These are phyloP conservation scores for Sapajus apella DNA, from an alignment of 2,113 vertebrate species.

Conservation along the genomic window DNA sequence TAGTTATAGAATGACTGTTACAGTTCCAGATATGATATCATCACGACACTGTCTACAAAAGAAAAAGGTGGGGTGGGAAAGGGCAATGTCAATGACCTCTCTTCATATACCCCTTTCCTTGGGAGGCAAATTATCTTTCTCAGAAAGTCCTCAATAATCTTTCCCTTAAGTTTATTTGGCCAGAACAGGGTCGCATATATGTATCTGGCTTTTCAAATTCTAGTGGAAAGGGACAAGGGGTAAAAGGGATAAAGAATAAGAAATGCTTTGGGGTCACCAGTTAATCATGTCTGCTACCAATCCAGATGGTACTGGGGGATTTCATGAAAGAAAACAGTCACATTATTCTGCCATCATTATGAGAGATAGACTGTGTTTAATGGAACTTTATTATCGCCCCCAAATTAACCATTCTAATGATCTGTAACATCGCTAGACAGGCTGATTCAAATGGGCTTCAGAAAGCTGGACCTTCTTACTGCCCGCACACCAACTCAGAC, in stretches of 20 bases:
- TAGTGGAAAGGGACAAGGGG: background rate
- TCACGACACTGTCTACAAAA: background rate
- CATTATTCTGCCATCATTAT: background rate
- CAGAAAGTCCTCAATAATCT: background rate
- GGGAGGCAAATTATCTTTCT: constrained; percentile 17
- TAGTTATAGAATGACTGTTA: background rate
- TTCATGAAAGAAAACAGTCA: constrained; percentile 4
- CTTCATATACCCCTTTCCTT: background rate
- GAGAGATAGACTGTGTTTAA: background rate
- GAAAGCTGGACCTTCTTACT: background rate
- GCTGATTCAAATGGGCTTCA: background rate
- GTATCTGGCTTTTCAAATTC: background rate
- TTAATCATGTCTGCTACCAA: background rate
- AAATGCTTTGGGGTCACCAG: background rate
- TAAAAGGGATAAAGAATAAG: background rate
- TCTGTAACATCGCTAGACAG: background rate
- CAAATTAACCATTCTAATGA: background rate
- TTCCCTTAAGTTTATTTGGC: background rate
- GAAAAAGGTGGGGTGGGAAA: background rate
- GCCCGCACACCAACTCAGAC: background rate
- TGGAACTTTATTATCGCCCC: background rate
- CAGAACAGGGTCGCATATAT: background rate
- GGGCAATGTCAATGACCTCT: background rate
- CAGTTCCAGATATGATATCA: background rate
- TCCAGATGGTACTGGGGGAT: background rate